These are phyloP conservation scores for Psittacula cyanocephala DNA, from an alignment of 2,113 vertebrate genomes.

Conservation along the genomic window DNA sequence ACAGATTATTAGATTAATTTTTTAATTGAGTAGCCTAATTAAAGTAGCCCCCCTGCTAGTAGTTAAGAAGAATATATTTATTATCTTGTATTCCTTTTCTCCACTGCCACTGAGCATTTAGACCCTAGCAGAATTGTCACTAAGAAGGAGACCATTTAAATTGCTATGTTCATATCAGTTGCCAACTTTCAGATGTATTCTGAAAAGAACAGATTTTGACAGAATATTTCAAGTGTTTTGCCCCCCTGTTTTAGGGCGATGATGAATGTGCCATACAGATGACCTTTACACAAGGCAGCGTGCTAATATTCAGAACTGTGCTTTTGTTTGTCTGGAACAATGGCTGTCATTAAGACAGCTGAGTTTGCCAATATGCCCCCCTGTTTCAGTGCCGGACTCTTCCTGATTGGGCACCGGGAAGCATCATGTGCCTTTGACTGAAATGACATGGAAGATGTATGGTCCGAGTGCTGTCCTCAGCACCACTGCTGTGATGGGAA, in stretches of 20 bases:
- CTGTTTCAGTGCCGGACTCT: slow-evolving; percentile 61
- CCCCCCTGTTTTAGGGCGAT: slow-evolving; percentile 73
- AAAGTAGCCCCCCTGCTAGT: slow-evolving; percentile 25
- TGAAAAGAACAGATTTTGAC: slow-evolving; percentile 71
- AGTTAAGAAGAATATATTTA: slow-evolving; percentile 26
- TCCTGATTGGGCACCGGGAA: slow-evolving; percentile 83
- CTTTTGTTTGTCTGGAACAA: slow-evolving; percentile 83
- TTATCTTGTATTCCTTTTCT: neutral
- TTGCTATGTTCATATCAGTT: slow-evolving; percentile 25
- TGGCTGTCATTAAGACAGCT: slow-evolving; percentile 79
- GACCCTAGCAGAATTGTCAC: slow-evolving; percentile 11
- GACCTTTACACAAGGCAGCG: slow-evolving; percentile 76
- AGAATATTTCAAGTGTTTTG: slow-evolving; percentile 70
- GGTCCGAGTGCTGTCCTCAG: slow-evolving; percentile 76
- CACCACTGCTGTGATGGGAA: slow-evolving; percentile 81
- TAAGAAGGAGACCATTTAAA: slow-evolving; percentile 46
- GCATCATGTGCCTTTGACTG: slow-evolving; percentile 84
- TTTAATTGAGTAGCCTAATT: slow-evolving; percentile 54
- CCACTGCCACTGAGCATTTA: slow-evolving; percentile 17
- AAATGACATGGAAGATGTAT: slow-evolving; percentile 87
- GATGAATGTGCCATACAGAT: slow-evolving; percentile 80
- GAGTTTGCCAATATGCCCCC: slow-evolving; percentile 82
- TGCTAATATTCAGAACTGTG: slow-evolving; percentile 79
- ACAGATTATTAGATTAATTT: slow-evolving; percentile 65
- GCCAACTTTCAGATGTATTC: slow-evolving; percentile 53